Base-by-base conservation (phyloP, 2,888 invertebrate genomes). In the Endotricha flammealis region DNA sequence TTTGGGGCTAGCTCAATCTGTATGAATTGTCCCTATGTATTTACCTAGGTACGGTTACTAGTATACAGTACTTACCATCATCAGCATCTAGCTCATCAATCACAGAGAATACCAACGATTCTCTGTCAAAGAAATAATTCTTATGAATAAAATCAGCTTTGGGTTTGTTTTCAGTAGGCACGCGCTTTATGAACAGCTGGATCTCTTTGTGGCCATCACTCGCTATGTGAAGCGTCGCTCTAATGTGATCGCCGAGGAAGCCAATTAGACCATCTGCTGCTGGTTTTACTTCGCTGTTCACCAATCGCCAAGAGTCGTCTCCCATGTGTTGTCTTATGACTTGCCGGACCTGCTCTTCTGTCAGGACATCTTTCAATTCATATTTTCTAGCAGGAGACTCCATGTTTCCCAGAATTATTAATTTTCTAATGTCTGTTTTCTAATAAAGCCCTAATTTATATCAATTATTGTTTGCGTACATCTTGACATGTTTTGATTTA, bases 241-340 rank as follows among this genome's bases (percentile, higher is more conserved):
- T 57, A 10, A 71, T 50, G 42, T 83, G 82, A 32, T 81, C 82
- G 1, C 73, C 82, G 1, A 83, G 59, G 48, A 74, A 81, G 0
- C 83, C 83, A 0, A 66, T 60, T 0, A 82, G 31, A 0, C 81
- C 81, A 0, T 63, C 58, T 0, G 55, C 38, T 0, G 79, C 77
- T 0, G 66, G 54, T 5, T 32, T 51, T 8, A 72, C 36, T 1
- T 67, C 53, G 12, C 57, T 44, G 0, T 51, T 51, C 1, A 64
- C 25, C 1, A 63, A 12, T 35, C 57, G 44, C 44, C 54, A 53
- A 6, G 3, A 4, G 6, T 33, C 39, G n/a, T 34, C 20, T 7
- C 17, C 7, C 8, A 41, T 34, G 22, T 36, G 37, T 11, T 39
- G 24, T 8, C 38, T 41, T 13, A 46, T 35, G 7, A 50, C 17